These are phyloP conservation scores for Gymnothorax javanicus DNA, from an alignment of 2,797 vertebrate genomes.

Conservation along the genomic window DNA sequence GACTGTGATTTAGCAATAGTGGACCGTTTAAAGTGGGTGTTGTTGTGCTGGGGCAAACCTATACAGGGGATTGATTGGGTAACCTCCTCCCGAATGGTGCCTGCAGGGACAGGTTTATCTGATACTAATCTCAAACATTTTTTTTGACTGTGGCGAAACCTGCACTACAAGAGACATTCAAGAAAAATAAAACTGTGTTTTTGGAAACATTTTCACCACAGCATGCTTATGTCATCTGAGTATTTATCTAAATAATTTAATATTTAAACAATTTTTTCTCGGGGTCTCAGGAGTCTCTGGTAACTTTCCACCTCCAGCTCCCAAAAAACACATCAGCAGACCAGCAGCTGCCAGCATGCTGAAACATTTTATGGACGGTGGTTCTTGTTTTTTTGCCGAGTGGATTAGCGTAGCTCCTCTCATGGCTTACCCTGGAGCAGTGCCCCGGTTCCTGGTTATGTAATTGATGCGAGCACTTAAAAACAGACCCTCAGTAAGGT, in stretches of 20 bases:
- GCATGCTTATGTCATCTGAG: too few species aligned
- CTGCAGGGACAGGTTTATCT: too few species aligned
- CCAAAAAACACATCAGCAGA: constrained; percentile 39
- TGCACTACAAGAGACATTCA: too few species aligned
- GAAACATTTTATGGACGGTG: neutral
- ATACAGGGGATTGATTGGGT: too few species aligned
- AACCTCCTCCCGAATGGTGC: too few species aligned
- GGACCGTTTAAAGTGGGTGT: too few species aligned
- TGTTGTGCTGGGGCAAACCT: too few species aligned
- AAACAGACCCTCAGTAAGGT: constrained; percentile 22
- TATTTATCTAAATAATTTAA: neutral
- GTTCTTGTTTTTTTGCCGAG: neutral
- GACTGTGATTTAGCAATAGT: too few species aligned
- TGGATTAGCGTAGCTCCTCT: constrained; percentile 2
- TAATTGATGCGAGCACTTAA: constrained; percentile 24
- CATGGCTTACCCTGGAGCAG: constrained; percentile 4
- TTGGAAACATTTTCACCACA: too few species aligned
- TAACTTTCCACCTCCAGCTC: constrained; percentile 38
- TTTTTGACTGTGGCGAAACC: too few species aligned
- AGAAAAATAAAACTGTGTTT: too few species aligned
- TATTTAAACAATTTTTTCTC: neutral
- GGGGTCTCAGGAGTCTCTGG: neutral
- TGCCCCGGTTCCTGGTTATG: constrained; percentile 26
- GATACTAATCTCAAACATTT: too few species aligned
- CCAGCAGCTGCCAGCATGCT: constrained; percentile 32